A percentile compares a stretch with the other conserved stretches of the same genome.
Evolutionary conservation across 2,113 vertebrate genomes (phyloP).

Genomic region (Macrotus californicus): DNA sequence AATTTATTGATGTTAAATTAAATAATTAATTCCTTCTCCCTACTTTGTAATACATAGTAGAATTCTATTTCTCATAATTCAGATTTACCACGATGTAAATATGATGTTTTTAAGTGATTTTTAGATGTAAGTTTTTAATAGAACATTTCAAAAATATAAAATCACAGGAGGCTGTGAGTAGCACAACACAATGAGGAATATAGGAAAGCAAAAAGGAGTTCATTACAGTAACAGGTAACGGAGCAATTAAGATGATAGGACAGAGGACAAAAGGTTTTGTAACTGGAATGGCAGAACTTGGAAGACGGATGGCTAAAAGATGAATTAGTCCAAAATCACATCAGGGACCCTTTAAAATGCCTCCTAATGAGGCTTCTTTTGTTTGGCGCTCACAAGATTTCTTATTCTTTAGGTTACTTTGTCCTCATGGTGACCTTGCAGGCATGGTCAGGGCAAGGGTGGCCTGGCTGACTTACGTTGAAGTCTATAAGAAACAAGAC

Average conservation of each 20-base stretch:
- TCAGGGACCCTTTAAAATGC: neutral
- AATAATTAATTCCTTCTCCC: neutral
- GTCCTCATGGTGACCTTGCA: neutral
- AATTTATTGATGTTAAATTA: neutral
- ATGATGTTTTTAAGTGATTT: neutral
- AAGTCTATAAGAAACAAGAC: neutral
- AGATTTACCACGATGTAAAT: neutral
- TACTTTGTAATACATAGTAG: neutral
- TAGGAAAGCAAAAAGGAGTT: neutral
- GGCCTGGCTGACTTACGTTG: neutral
- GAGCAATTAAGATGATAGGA: neutral
- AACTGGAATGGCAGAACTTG: neutral
- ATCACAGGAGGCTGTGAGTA: neutral
- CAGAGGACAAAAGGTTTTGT: neutral
- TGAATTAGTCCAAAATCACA: neutral
- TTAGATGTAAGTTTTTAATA: neutral
- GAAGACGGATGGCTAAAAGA: neutral
- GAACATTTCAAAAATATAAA: neutral
- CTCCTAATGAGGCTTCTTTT: neutral
- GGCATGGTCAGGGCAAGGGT: neutral
- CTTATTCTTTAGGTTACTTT: neutral
- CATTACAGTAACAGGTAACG: neutral
- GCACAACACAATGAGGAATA: neutral
- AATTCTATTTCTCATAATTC: neutral
- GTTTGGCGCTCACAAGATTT: neutral